Base-by-base conservation (phyloP, 2,797 vertebrate species). In the Epinephelus awoara region DNA sequence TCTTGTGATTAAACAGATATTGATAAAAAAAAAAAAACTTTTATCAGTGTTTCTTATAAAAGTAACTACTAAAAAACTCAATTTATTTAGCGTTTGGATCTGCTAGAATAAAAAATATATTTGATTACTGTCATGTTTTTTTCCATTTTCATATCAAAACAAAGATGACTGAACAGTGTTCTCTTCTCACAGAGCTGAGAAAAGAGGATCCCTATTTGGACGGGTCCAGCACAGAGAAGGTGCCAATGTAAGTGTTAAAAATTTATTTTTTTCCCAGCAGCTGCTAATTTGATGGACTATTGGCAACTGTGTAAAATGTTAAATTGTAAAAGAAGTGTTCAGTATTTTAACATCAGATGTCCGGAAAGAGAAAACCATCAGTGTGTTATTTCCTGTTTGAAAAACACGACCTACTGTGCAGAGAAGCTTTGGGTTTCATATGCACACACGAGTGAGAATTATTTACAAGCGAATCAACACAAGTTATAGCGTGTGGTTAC, bases 231-330 rank as follows among this genome's bases (percentile, higher is more conserved):
- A 55, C 77, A 50, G 95, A 95, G 74, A 96, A 95, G 69, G 94
- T 96, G 14, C 96, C 95, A 10, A 96, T 95, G 96, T 96, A 89
- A 85, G 95, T 94, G 57, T 5, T 50, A 5, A 46, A 9, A 25
- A 17, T 21, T 34, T 46, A 9, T 11, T 0, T 15, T 21, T 34
- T 54, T 25, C 10, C 4, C 9, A 13, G 7, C 5, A 64, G 15
- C n/a, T 18, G 8, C 13, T 46, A 0, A 55, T n/a, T 57, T 64
- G 0, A 63, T 46, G 6, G 4, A 51, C 13, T 47, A 0, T 27
- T 11, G 18, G 15, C 17, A n/a, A 57, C 15, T 1, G 2, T 57
- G 23, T 21, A 19, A 51, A 62, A 67, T 10, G 5, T 27, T 46
- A 11, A 0, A n/a, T 62, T 27, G 13, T 17, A 21, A 34, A 34